A percentile compares a stretch with the other conserved stretches of the same genome.
Evolutionary conservation across 2,888 invertebrate genomes (phyloP).

Genomic region (Caenorhabditis auriculariae): DNA sequence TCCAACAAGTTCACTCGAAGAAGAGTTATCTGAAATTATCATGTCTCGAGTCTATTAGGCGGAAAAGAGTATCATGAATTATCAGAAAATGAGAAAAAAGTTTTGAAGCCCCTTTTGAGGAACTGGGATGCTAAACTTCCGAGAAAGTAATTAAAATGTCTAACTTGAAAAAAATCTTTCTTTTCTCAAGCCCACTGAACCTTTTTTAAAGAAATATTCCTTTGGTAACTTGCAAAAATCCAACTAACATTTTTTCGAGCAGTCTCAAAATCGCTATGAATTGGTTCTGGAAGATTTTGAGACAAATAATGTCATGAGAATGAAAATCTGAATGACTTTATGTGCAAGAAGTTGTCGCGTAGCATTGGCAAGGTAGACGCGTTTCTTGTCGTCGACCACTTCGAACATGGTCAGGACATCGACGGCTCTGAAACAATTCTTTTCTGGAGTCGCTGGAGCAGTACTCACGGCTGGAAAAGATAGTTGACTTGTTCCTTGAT

Average conservation of each 20-base stretch:
- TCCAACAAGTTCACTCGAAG: conserved; percentile 12
- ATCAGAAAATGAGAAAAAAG: neutral
- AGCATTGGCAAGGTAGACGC: conserved; percentile 70
- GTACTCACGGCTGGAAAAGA: conserved; percentile 74
- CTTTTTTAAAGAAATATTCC: no score
- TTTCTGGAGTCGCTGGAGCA: neutral
- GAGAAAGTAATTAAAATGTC: neutral
- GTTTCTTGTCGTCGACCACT: conserved; percentile 17
- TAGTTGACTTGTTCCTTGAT: conserved; percentile 63
- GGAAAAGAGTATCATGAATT: neutral
- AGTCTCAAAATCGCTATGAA: no score
- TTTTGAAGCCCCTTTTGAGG: neutral
- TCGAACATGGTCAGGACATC: conserved; percentile 72
- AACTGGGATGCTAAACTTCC: neutral
- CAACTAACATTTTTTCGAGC: no score
- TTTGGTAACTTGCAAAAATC: no score
- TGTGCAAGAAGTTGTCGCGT: conserved; percentile 78
- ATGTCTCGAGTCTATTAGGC: no score
- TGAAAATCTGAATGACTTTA: no score
- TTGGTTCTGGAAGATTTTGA: no score
- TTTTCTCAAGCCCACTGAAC: neutral
- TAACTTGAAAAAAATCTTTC: neutral
- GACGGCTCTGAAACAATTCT: conserved; percentile 67
- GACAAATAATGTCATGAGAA: no score
- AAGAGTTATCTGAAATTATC: conserved; percentile 16